These are phyloP conservation scores for Fukomys damarensis DNA, from an alignment of 2,113 vertebrate genomes.

Conservation along the genomic window DNA sequence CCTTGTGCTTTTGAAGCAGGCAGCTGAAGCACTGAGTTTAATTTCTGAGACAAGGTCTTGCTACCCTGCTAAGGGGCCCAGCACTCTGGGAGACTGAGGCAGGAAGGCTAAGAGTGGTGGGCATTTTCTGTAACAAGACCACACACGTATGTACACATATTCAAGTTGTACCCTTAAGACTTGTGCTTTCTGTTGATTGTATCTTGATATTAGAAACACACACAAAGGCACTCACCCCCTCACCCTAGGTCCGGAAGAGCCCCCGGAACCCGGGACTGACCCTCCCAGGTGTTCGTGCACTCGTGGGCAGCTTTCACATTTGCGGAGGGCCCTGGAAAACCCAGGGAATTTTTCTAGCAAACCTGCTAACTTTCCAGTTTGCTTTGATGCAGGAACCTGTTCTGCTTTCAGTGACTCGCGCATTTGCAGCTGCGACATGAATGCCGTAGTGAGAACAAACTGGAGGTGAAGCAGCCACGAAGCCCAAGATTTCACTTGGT, in stretches of 20 bases:
- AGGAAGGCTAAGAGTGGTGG: background rate
- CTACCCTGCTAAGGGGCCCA: background rate
- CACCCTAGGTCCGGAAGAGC: background rate
- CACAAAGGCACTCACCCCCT: background rate
- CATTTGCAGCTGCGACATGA: background rate
- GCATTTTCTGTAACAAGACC: background rate
- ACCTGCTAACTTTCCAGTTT: background rate
- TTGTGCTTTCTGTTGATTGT: background rate
- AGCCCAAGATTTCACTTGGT: background rate
- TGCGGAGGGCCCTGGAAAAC: background rate
- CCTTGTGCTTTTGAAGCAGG: too few relatives aligned
- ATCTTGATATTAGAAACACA: background rate
- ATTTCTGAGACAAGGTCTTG: background rate
- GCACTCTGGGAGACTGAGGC: background rate
- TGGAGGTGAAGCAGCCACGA: background rate
- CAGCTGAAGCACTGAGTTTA: too few relatives aligned
- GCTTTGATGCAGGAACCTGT: background rate
- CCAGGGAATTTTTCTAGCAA: background rate
- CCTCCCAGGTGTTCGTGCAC: background rate
- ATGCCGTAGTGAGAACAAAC: background rate
- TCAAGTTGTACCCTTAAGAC: background rate
- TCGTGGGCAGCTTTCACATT: background rate
- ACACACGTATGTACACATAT: background rate
- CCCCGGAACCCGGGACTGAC: background rate
- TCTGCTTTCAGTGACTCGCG: background rate